Conservation (phyloP, 30 jellyfish, hydroid and myxozoan species). For the Turritopsis dohrnii region DNA sequence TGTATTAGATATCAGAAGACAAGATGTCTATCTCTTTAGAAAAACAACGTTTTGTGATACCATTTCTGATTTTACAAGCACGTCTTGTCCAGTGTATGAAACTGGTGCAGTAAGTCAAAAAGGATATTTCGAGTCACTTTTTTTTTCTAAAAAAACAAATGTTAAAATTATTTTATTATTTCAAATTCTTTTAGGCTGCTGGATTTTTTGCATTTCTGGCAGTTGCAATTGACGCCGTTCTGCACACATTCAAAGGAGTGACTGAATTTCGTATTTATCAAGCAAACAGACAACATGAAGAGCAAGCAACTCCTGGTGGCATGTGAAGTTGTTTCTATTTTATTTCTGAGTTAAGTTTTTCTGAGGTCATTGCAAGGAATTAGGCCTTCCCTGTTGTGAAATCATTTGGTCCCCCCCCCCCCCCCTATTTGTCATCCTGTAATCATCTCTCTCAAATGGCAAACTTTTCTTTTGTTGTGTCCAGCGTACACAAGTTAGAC, state of each 20-base stretch:
- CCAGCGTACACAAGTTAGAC: no score
- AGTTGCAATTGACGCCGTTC: constrained; percentile 7
- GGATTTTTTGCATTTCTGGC: constrained; percentile 3
- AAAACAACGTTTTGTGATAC: not conserved
- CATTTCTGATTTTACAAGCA: not conserved
- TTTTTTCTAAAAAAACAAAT: no score
- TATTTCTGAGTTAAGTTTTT: not conserved
- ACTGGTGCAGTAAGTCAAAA: not conserved
- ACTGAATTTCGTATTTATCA: not conserved
- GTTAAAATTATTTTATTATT: no score
- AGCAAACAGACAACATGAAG: not conserved
- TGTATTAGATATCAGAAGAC: not conserved
- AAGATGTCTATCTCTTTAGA: not conserved
- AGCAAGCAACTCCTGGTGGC: not conserved
- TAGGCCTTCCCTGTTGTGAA: no score
- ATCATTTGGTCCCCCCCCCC: no score
- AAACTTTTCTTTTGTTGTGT: no score
- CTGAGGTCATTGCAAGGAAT: no score
- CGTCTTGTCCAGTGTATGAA: constrained; percentile 17
- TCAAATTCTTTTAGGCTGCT: not conserved
- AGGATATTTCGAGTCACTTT: no score
- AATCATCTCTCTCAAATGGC: no score
- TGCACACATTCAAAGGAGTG: not conserved
- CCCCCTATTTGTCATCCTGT: no score
- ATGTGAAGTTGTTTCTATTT: not conserved